Conservation (phyloP, 2,888 invertebrate genomes). For the Apamea epomidion region DNA sequence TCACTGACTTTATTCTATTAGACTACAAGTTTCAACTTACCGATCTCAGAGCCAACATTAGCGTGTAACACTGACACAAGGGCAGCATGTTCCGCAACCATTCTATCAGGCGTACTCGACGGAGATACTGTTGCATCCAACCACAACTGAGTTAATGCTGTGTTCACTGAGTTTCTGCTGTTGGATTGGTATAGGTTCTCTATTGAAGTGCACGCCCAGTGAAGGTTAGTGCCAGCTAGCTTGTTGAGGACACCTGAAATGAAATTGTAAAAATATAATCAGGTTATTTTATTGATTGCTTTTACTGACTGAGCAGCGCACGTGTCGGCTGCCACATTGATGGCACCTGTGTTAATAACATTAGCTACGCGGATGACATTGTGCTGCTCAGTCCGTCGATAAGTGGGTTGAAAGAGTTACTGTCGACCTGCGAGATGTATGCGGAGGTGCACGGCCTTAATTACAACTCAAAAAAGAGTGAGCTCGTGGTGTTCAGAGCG, state of each 20-base stretch:
- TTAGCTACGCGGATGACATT: too few species aligned
- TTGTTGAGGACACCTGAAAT: conserved; percentile 94
- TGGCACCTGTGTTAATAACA: too few species aligned
- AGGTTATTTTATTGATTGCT: background rate
- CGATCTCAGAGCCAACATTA: conserved; percentile 97
- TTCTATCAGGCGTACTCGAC: conserved; percentile 92
- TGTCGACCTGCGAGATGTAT: too few species aligned
- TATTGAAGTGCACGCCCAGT: conserved; percentile 94
- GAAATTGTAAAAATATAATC: background rate
- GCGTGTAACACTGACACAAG: conserved; percentile 96
- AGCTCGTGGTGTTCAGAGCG: too few species aligned
- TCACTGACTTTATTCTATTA: background rate
- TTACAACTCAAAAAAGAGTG: too few species aligned
- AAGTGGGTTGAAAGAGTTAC: too few species aligned
- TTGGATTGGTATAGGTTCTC: conserved; percentile 95
- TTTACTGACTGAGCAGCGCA: too few species aligned
- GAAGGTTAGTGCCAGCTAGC: conserved; percentile 96
- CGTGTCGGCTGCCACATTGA: too few species aligned
- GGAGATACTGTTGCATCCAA: conserved; percentile 92
- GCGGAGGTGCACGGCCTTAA: too few species aligned
- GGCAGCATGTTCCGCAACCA: conserved; percentile 96
- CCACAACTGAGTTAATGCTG: conserved; percentile 93
- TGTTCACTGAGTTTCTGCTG: conserved; percentile 96
- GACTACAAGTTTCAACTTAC: conserved; percentile 83
- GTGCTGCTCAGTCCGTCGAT: too few species aligned